phyloP scores from a whole-genome alignment of 2,888 invertebrate species.

The Taenaris catops region DNA sequence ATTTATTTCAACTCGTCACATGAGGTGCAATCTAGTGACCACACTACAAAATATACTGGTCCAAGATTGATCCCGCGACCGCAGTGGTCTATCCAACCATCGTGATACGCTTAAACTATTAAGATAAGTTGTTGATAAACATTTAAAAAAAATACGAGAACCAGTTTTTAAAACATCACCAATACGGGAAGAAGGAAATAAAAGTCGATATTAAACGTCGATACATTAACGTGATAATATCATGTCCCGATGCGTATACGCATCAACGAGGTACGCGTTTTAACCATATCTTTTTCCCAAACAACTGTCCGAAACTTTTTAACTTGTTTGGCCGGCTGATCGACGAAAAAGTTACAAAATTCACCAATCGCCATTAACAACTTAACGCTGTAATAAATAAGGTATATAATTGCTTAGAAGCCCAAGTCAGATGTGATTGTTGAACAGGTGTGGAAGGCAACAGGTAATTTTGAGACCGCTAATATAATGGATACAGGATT shows the following conservation, averaged over 20 bases:
- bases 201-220: conserved; percentile 15
- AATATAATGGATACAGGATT: conserved; percentile 66
- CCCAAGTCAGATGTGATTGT: conserved; percentile 67
- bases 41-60: too few species aligned
- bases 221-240: conserved; percentile 26
- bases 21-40: too few species aligned
- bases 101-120: too few species aligned
- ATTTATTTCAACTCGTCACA: too few species aligned
- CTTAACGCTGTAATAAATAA: conserved; percentile 20
- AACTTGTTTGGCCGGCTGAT: conserved; percentile 45
- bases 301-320: conserved; percentile 46
- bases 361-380: conserved; percentile 17
- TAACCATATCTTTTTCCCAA: conserved; percentile 32
- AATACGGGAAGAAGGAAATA: conserved; percentile 9
- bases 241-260: conserved; percentile 20
- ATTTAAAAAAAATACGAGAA: too few species aligned
- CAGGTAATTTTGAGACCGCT: conserved; percentile 74
- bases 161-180: too few species aligned
- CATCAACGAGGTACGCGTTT: conserved; percentile 25
- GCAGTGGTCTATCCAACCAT: too few species aligned
- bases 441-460: conserved; percentile 67
- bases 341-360: conserved; percentile 32
- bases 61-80: too few species aligned
- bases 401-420: conserved; percentile 29
- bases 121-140: too few species aligned